Base-by-base conservation (phyloP, 2,888 invertebrate species). In the Sycophila texana region DNA sequence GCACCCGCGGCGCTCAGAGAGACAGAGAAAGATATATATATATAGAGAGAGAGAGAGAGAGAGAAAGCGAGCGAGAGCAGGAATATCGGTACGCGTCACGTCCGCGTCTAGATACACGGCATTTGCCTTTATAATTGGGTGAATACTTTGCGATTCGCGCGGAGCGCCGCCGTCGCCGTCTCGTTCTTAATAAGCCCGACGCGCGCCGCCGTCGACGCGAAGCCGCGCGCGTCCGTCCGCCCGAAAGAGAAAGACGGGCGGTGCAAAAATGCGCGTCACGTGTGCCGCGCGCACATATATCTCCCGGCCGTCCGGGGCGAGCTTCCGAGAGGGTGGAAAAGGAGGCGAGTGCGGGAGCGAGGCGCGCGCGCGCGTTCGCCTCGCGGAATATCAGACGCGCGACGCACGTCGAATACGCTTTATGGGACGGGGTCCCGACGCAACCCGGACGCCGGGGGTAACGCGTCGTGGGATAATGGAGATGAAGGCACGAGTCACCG, bases 61-160 rank as follows among this genome's bases (percentile, higher is more conserved):
- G n/a, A n/a, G n/a, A n/a, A n/a, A n/a, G n/a, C n/a, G n/a, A n/a
- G n/a, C n/a, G 26, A 26, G 26, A 39, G 39, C 39, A 4, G 39
- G 39, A 39, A 39, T 7, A 51, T 66, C 65, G 65, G 65, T 49
- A 66, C 57, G 57, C 13, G 18, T 18, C 55, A 30, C 67, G 55
- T 13, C 55, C 53, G 16, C 30, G 57, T 51, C 49, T 66, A 68
- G 55, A 68, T 68, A 49, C 47, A 49, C 60, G 72, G 22, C 57
- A 63, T 76, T 76, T 53, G 68, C 57, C 76, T 70, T 63, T 70
- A 57, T 63, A 76, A 77, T 77, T 71, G 71, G 63, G n/a, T 58
- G 77, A 70, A 68, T 39, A 68, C 18, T 68, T 77, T 77, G 71
- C 58, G 71, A 70, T 80, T 82, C 71, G 81, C 81, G 75, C 60